These are phyloP conservation scores for Echeneis naucrates DNA, from an alignment of 2,797 vertebrate genomes.

Conservation along the genomic window DNA sequence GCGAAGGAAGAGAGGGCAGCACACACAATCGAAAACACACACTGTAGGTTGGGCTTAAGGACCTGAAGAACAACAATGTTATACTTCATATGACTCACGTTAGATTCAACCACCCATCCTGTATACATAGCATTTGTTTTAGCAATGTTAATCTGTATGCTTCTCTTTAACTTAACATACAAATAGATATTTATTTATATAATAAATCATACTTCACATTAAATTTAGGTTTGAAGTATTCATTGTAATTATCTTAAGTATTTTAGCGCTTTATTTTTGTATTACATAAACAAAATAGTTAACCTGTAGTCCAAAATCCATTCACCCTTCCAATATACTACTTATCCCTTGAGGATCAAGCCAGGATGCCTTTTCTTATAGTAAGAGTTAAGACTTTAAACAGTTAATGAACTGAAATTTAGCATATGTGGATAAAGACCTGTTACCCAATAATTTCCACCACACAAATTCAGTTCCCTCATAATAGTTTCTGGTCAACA, in stretches of 20 bases:
- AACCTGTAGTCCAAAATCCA: too few species aligned
- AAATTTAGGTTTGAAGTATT: neutral
- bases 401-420: too few species aligned
- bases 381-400: too few species aligned
- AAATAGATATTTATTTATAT: neutral
- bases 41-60: neutral
- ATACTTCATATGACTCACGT: conserved; percentile 10
- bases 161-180: neutral
- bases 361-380: too few species aligned
- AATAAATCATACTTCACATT: neutral
- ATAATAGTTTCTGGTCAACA: conserved; percentile 56
- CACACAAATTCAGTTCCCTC: too few species aligned
- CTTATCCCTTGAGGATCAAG: too few species aligned
- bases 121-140: neutral
- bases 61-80: conserved; percentile 7
- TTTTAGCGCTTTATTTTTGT: too few species aligned
- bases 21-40: conserved; percentile 12
- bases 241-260: too few species aligned
- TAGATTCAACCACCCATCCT: neutral
- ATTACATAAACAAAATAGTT: too few species aligned
- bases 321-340: too few species aligned
- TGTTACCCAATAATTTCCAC: too few species aligned
- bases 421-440: too few species aligned
- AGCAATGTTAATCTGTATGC: neutral
- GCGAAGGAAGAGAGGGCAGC: conserved; percentile 29